phyloP scores from a whole-genome alignment of 2,888 invertebrate species.

The Pyralis farinalis region DNA sequence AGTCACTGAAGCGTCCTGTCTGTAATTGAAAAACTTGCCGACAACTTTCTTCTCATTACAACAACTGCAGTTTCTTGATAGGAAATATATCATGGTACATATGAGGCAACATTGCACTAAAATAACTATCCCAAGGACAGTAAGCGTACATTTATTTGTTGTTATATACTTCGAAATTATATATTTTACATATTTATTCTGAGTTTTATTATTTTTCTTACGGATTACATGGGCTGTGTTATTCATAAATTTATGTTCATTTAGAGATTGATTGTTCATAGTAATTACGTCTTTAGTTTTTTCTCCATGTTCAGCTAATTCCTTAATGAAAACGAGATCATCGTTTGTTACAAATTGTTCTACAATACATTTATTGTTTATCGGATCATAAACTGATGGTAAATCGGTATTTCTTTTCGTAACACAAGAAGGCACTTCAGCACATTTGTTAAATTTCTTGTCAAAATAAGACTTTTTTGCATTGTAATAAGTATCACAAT shows the following conservation, averaged over 20 bases:
- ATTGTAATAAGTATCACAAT: constrained; percentile 60
- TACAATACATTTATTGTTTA: constrained; percentile 41
- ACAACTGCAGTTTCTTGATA: constrained; percentile 34
- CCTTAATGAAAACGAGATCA: constrained; percentile 48
- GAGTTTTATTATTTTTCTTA: too few species aligned
- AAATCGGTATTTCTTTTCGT: constrained; percentile 22
- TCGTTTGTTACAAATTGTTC: constrained; percentile 31
- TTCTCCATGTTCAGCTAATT: constrained; percentile 19
- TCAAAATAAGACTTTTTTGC: constrained; percentile 43
- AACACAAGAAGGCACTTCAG: constrained; percentile 36
- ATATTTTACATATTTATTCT: too few species aligned
- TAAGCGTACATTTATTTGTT: constrained; percentile 34
- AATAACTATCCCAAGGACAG: constrained; percentile 35
- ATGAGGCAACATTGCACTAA: constrained; percentile 50
- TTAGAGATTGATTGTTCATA: constrained; percentile 23
- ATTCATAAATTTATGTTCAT: too few species aligned
- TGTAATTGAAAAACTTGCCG: constrained; percentile 51
- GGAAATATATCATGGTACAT: constrained; percentile 43
- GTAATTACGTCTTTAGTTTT: constrained; percentile 44
- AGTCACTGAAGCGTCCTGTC: constrained; percentile 59
- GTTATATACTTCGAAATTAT: constrained; percentile 17
- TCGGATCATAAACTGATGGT: constrained; percentile 42
- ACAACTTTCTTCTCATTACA: constrained; percentile 38
- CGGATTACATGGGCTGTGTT: too few species aligned
- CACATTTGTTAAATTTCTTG: constrained; percentile 38